Percentiles rank a stretch among this genome's conserved stretches.
These are phyloP conservation scores for Ophioninae sp. DNA, from an alignment of 2,888 invertebrate genomes.

Conservation along the genomic window DNA sequence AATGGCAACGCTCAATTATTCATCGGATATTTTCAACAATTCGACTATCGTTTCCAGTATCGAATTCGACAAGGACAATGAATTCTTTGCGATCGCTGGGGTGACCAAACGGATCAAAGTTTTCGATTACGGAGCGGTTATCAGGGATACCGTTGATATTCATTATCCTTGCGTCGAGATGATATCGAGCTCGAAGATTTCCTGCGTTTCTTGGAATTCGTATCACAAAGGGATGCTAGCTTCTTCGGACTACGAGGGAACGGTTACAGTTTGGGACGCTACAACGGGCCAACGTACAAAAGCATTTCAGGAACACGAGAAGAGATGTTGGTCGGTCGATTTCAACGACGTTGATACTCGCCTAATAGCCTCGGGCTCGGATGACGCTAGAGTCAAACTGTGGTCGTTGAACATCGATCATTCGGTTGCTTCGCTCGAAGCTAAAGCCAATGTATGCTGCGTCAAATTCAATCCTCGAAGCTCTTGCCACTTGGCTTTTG, in stretches of 20 bases:
- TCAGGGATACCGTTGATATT: slow-evolving; percentile 92
- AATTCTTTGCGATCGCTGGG: slow-evolving; percentile 97
- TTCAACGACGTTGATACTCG: slow-evolving; percentile 95
- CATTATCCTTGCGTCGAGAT: slow-evolving; percentile 96
- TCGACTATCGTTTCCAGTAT: slow-evolving; percentile 95
- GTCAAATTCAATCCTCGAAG: slow-evolving; percentile 94
- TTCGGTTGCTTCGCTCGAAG: slow-evolving; percentile 93
- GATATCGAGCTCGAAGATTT: slow-evolving; percentile 95
- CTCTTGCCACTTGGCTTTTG: slow-evolving; percentile 94
- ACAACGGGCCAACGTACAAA: slow-evolving; percentile 88
- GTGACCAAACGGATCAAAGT: slow-evolving; percentile 97
- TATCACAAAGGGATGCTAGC: slow-evolving; percentile 94
- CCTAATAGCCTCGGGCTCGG: slow-evolving; percentile 94
- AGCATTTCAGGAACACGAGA: slow-evolving; percentile 94
- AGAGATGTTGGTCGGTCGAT: slow-evolving; percentile 97
- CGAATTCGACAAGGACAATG: slow-evolving; percentile 97
- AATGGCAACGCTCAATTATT: slow-evolving; percentile 93
- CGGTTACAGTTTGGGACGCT: slow-evolving; percentile 96
- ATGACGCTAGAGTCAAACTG: slow-evolving; percentile 95
- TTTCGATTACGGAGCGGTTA: slow-evolving; percentile 93
- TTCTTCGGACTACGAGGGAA: slow-evolving; percentile 97
- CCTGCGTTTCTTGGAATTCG: slow-evolving; percentile 96
- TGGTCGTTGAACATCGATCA: slow-evolving; percentile 95
- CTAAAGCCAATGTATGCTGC: slow-evolving; percentile 97
- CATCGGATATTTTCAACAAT: slow-evolving; percentile 93